Base-by-base conservation (phyloP, 2,888 invertebrate genomes). In the Drosophila aldrichi region DNA sequence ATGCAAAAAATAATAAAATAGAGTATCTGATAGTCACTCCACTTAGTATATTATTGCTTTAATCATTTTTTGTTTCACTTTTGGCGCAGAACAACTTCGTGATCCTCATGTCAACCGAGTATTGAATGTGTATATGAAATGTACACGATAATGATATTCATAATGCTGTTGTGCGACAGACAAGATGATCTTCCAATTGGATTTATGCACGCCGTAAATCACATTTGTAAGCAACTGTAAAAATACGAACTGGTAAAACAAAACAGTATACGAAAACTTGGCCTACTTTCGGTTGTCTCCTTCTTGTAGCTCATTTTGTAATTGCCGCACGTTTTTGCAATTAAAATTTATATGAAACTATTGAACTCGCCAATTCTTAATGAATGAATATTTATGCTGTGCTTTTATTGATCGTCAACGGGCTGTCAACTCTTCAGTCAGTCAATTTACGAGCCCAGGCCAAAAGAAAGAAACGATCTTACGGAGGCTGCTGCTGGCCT, bases 341-440 rank as follows among this genome's bases (percentile, higher is more conserved):
- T 91, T 87, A 91, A 82, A 89, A 89, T 88, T 88, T 90, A 89
- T 90, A 89, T 85, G 77, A 73, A 81, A 58, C 74, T 83, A 83
- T 86, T 86, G 89, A 88, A 86, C 86, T 75, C 87, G 74, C 58
- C 68, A 68, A 79, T 77, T 64, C 67, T 75, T 63, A 73, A 77
- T 81, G 79, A 90, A 83, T 88, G 84, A 83, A 79, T 75, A 73
- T 66, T 69, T 65, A 70, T 79, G 48, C 61, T 58, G 55, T 51
- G 64, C 36, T 16, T 32, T 65, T 70, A 80, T 82, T 70, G 68
- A 68, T 62, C 44, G 60, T 48, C 61, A 36, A 51, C 41, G 43
- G 29, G 64, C 68, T 64, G 71, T 74, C 74, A 70, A 48, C 70
- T 69, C 59, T 46, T 64, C 82, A 67, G 44, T 62, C 80, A 55